These are phyloP conservation scores for Reticulitermes speratus DNA, from an alignment of 1,140 invertebrate species.

Conservation along the genomic window DNA sequence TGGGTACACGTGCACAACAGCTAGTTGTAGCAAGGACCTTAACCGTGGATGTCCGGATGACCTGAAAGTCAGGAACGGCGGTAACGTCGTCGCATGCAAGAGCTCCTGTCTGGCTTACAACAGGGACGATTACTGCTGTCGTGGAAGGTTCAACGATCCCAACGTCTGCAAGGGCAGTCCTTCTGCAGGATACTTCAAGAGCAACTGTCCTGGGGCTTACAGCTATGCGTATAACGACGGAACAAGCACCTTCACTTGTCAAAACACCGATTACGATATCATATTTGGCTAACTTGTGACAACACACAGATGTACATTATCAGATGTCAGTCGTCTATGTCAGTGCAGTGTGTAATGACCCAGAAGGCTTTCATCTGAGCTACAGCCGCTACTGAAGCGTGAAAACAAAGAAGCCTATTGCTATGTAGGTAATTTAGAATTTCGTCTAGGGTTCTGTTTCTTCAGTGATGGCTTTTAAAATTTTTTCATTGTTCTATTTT, in stretches of 20 bases:
- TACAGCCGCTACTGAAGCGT: no score
- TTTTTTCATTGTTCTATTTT: no score
- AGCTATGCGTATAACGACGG: constrained; percentile 42
- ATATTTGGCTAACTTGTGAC: background rate
- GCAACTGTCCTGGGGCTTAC: constrained; percentile 41
- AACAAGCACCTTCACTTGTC: constrained; percentile 39
- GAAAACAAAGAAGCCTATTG: no score
- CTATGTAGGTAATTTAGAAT: no score
- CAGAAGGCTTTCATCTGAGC: no score
- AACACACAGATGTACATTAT: no score
- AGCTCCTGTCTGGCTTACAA: constrained; percentile 50
- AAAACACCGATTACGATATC: constrained; percentile 25
- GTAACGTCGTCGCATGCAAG: constrained; percentile 49
- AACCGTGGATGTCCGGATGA: constrained; percentile 46
- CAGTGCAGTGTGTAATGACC: no score
- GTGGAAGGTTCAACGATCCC: constrained; percentile 43
- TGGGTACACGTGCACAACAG: constrained; percentile 46
- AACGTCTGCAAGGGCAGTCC: constrained; percentile 42
- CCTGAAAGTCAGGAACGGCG: constrained; percentile 35
- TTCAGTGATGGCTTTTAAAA: no score
- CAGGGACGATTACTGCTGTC: constrained; percentile 51
- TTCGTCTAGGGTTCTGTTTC: no score
- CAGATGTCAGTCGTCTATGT: no score
- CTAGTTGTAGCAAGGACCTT: constrained; percentile 44
- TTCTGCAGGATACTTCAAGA: constrained; percentile 37